Percentiles rank a stretch among this genome's conserved stretches.
These are phyloP conservation scores for Arvicanthis niloticus DNA, from an alignment of 2,113 vertebrate genomes.

Conservation along the genomic window DNA sequence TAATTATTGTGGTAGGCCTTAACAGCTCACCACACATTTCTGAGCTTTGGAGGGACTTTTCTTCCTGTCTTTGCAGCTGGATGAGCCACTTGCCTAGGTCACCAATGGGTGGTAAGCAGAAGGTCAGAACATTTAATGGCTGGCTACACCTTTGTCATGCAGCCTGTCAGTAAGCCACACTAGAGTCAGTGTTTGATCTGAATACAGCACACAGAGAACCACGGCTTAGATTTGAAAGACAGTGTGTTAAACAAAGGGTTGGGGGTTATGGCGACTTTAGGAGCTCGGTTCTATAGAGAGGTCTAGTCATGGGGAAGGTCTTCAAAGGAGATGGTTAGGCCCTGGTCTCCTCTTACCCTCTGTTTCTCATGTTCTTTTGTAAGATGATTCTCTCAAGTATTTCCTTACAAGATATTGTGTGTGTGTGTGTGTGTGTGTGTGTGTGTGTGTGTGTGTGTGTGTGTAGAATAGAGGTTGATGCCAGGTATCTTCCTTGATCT, in stretches of 20 bases:
- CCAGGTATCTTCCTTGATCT: neutral
- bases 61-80: neutral
- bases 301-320: neutral
- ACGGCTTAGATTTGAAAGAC: too few species aligned
- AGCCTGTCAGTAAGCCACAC: neutral
- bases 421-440: neutral
- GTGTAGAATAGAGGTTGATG: neutral
- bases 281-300: neutral
- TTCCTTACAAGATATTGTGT: neutral
- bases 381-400: neutral
- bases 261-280: neutral
- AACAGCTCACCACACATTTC: neutral
- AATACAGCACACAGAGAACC: neutral
- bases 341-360: neutral
- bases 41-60: neutral
- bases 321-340: neutral
- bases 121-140: neutral
- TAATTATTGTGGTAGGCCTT: neutral
- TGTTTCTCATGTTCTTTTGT: neutral
- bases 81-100: neutral
- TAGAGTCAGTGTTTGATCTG: neutral
- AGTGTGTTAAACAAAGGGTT: neutral
- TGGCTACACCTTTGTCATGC: neutral
- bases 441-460: neutral
- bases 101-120: neutral